These are phyloP conservation scores for Tichodroma muraria DNA, from an alignment of 2,113 vertebrate genomes.

Conservation along the genomic window DNA sequence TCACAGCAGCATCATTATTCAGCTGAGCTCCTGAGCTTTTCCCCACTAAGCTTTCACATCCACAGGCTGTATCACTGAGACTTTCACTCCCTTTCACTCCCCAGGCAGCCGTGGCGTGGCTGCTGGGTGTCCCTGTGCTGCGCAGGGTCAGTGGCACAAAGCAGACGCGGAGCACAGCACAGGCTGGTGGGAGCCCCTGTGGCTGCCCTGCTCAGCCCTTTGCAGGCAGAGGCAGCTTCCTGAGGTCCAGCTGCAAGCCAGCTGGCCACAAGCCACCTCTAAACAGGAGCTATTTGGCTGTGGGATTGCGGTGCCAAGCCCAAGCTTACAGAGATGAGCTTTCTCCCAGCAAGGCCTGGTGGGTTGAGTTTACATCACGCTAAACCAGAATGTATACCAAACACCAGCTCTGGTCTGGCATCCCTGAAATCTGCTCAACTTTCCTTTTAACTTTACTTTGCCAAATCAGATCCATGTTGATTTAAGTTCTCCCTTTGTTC, in stretches of 20 bases:
- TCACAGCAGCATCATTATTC: not conserved
- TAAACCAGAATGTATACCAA: not conserved
- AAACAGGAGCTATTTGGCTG: not conserved
- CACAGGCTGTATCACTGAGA: accelerated
- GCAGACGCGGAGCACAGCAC: not conserved
- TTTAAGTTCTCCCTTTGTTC: not conserved
- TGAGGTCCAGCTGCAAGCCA: not conserved
- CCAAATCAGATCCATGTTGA: not conserved
- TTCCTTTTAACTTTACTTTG: not conserved
- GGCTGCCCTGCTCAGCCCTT: not conserved
- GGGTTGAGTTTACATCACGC: not conserved
- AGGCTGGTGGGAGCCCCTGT: not conserved
- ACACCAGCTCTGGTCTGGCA: not conserved
- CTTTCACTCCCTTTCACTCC: accelerated
- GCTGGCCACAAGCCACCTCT: not conserved
- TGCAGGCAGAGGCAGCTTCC: not conserved
- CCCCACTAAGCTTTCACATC: not conserved
- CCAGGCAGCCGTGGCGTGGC: accelerated
- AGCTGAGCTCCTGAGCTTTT: not conserved
- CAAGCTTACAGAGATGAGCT: not conserved
- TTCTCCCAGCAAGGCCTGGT: not conserved
- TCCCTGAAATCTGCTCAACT: not conserved
- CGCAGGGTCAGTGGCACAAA: not conserved
- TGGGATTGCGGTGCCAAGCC: not conserved
- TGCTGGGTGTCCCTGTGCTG: not conserved